Conservation (phyloP, 2,113 vertebrate species). For the Poeciliopsis prolifica region DNA sequence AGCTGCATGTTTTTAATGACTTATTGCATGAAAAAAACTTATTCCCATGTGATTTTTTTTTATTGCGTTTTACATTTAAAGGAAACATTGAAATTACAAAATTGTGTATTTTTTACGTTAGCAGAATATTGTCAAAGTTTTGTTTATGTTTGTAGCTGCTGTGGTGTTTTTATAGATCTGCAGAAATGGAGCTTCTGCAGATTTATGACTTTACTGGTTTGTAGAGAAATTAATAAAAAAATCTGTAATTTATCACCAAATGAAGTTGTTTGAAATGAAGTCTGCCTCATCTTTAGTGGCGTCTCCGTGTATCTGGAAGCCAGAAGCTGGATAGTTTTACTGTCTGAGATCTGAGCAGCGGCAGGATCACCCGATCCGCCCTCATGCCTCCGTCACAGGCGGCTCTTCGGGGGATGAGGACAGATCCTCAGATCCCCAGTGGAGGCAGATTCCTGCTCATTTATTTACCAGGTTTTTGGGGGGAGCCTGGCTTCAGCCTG, state of each 20-base stretch:
- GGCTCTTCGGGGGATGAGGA: slow-evolving; percentile 75
- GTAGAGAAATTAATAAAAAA: no score
- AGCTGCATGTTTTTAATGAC: no score
- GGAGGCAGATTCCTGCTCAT: slow-evolving; percentile 74
- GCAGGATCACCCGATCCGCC: slow-evolving; percentile 70
- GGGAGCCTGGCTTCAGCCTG: slow-evolving; percentile 43
- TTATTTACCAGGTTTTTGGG: slow-evolving; percentile 75
- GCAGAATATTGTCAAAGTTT: no score
- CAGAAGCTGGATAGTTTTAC: slow-evolving; percentile 70
- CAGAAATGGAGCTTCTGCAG: no score
- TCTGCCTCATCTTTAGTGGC: slow-evolving; percentile 3
- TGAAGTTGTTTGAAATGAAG: slow-evolving; percentile 5
- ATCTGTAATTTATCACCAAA: neutral
- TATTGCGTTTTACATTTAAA: no score
- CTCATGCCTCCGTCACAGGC: slow-evolving; percentile 63
- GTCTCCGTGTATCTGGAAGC: slow-evolving; percentile 31
- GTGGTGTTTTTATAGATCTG: no score
- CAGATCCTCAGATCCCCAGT: slow-evolving; percentile 58
- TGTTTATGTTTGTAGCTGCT: no score
- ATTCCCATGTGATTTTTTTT: no score
- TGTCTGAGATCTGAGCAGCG: slow-evolving; percentile 71
- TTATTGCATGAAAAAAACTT: no score
- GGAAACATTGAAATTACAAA: no score
- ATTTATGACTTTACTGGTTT: no score
- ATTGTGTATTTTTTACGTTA: no score